Evolutionary conservation across 2,797 vertebrate genomes (phyloP), one percentile per base, ranked within the genome.

Genomic region (Sparus aurata): DNA sequence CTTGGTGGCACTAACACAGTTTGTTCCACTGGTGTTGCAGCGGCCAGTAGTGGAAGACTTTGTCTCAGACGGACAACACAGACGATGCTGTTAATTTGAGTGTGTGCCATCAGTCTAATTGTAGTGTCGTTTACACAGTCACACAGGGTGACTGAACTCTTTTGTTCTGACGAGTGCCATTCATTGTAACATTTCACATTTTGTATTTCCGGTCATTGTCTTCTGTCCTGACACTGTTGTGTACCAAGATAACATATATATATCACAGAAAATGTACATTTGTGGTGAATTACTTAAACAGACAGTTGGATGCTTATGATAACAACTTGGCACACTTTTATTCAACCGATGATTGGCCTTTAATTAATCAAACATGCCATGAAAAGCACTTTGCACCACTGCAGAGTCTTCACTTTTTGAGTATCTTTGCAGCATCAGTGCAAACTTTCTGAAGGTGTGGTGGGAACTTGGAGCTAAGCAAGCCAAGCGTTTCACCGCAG

Each of bases 1-100:
- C 82, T 73, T 85, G 82, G 60, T 80, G 77, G 84, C 79, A 79
- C 84, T 73, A 65, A 49, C 49, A 55, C 65, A 38, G 46, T 66
- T 49, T 70, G 52, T 55, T 65, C 23, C 38, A 3, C 11, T 43
- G 66, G 4, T 69, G 60, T 23, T n/a, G 63, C 69, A 53, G 65
- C 50, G n/a, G 53, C 34, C 17, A 27, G 13, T 17, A 47, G 15
- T 27, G 53, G n/a, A 41, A 43, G 43, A 17, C 20, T 69, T 60
- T 45, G 23, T 25, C 54, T 64, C 15, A 13, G 8, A 15, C 1
- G n/a, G 46, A 45, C 59, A 53, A 25, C 46, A 47, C 25, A 43
- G 18, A 41, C 3, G 11, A 25, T 34, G 17, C n/a, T 47, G 47
- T 62, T 2, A 20, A 43, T 45, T 13, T 62, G 6, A 77, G 5